Evolutionary conservation across 1,140 invertebrate species (phyloP).

Genomic region (Drosophila willistoni): DNA sequence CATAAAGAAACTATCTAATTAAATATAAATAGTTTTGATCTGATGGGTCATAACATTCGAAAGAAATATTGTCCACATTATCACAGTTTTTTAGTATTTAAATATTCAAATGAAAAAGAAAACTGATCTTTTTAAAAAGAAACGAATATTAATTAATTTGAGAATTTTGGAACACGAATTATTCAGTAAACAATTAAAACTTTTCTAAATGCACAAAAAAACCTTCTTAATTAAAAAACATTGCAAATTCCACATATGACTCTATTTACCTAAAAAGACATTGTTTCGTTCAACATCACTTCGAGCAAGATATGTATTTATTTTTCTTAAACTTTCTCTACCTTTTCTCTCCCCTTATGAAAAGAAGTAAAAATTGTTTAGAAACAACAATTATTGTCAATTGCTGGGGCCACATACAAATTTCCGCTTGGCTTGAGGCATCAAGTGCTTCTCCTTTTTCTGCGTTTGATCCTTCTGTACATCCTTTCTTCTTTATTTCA

Average conservation of each 20-base stretch:
- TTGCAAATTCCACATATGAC: background rate
- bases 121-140: too few relatives aligned
- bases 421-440: slow-evolving; percentile 49
- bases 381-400: slow-evolving; percentile 69
- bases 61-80: too few relatives aligned
- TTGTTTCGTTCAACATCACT: background rate
- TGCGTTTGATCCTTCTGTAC: slow-evolving; percentile 1
- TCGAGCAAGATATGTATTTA: slow-evolving; percentile 34
- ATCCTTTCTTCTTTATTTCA: slow-evolving; percentile 9
- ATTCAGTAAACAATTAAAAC: slow-evolving; percentile 1
- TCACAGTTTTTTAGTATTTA: too few relatives aligned
- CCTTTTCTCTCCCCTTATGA: slow-evolving; percentile 23
- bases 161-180: background rate
- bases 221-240: background rate
- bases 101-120: too few relatives aligned
- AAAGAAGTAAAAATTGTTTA: slow-evolving; percentile 20
- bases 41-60: too few relatives aligned
- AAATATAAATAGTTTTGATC: too few relatives aligned
- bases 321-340: slow-evolving; percentile 41
- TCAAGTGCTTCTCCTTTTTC: slow-evolving; percentile 19
- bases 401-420: slow-evolving; percentile 50
- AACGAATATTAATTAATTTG: too few relatives aligned
- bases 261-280: background rate
- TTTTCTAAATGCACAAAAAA: background rate
- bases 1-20: too few relatives aligned